A percentile compares a stretch with the other conserved stretches of the same genome.
Evolutionary conservation across 2,797 vertebrate species (phyloP).

Genomic region (Pseudomugil gertrudae): DNA sequence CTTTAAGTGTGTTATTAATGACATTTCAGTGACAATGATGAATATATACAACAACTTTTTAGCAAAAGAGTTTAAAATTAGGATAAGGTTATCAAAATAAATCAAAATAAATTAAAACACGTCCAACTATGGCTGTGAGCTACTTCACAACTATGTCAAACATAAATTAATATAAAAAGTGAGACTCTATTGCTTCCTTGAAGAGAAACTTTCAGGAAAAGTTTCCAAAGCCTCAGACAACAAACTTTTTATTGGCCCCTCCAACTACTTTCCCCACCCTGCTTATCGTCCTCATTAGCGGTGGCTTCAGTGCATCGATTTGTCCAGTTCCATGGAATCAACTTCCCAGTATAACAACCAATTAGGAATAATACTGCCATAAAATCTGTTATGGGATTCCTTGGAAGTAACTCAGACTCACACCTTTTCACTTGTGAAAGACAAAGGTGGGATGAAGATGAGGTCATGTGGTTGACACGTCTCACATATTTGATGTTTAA

Average conservation of each 20-base stretch:
- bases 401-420: conserved; percentile 29
- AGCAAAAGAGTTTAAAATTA: conserved; percentile 30
- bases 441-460: not conserved
- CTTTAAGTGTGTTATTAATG: conserved; percentile 10
- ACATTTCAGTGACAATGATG: conserved; percentile 30
- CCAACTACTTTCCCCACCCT: conserved; percentile 7
- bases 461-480: not conserved
- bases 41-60: conserved; percentile 35
- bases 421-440: conserved; percentile 15
- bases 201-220: conserved; percentile 26
- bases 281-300: conserved; percentile 24
- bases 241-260: conserved; percentile 9
- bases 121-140: conserved; percentile 27
- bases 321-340: conserved; percentile 36
- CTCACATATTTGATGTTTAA: conserved; percentile 11
- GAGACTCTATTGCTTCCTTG: conserved; percentile 59
- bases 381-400: conserved; percentile 38
- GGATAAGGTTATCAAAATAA: conserved; percentile 40
- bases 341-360: conserved; percentile 49
- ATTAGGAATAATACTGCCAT: conserved; percentile 55
- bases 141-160: conserved; percentile 1
- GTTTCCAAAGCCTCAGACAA: conserved; percentile 32
- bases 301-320: conserved; percentile 47
- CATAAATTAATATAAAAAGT: conserved; percentile 23
- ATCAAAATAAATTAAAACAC: conserved; percentile 56